Base-by-base conservation (phyloP, 30 jellyfish, hydroid and myxozoan species). In the Aurelia aurita complex sp. Pacific region DNA sequence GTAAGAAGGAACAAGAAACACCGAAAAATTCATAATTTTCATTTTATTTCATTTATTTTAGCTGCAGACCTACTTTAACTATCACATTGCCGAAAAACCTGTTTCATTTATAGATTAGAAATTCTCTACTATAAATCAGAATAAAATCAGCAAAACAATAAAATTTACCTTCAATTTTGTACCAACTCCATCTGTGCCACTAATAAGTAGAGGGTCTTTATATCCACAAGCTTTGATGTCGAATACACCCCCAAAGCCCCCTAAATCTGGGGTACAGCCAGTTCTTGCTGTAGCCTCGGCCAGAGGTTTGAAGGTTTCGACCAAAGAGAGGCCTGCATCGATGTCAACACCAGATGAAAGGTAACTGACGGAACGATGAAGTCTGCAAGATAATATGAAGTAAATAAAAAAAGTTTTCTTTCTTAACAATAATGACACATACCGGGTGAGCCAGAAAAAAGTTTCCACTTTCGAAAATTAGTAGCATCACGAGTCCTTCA, bases 101-200 rank as follows among this genome's bases (percentile, higher is more conserved):
- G 6, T 5, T 18, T 9, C 9, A 65, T 65, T 12, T 18, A 18
- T 15, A 65, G 33, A 10, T 8, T n/a, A 65, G 38, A 18, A 43
- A 65, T 11, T 5, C 33, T 65, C 29, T 11, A 65, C 38, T 14
- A 67, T 1, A 29, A 67, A 18, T 18, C n/a, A 38, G 16, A 36
- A n/a, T 15, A 5, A 23, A 38, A 40, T 69, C 4, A 71, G 11
- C n/a, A 38, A 35, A 32, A n/a, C 10, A 71, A 46, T 46, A 13
- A 23, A 23, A 46, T 64, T 23, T 66, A 94, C 98, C 96, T 79
- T 88, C 15, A 94, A 89, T 68, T 94, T 94, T 40, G 98, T 94
- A 50, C 98, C 98, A 62, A 94, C 98, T 5, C 98, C 98, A 79
- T 94, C 98, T 35, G 98, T 77, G 40, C 98, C 98, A 60, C 97